phyloP scores from a whole-genome alignment of 2,888 invertebrate genomes.

The Busseola fusca region DNA sequence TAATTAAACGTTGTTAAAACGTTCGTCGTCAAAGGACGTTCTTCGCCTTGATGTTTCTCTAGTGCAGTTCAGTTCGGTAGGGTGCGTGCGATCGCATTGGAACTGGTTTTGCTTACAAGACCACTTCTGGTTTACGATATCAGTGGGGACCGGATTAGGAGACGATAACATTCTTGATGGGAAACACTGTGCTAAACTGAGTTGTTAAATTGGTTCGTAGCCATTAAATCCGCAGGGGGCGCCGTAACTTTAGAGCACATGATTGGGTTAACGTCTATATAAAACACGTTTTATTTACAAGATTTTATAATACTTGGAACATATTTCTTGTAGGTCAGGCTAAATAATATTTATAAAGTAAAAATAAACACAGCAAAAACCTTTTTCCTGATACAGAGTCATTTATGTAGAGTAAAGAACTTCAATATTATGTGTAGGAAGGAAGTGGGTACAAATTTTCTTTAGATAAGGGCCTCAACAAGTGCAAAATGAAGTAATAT shows the following conservation, averaged over 20 bases:
- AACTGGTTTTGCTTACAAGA: constrained; percentile 85
- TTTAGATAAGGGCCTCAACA: constrained; percentile 14
- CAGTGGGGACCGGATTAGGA: constrained; percentile 85
- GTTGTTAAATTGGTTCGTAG: constrained; percentile 80
- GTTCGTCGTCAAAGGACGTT: constrained; percentile 69
- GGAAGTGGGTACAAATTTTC: constrained; percentile 28
- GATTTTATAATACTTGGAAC: constrained; percentile 51
- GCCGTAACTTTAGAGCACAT: constrained; percentile 70
- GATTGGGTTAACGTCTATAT: constrained; percentile 71
- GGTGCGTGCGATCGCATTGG: constrained; percentile 81
- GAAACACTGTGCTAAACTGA: constrained; percentile 83
- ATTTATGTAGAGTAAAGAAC: constrained; percentile 6
- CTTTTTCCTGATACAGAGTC: constrained; percentile 16
- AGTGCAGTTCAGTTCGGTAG: constrained; percentile 72
- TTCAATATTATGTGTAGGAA: constrained; percentile 7
- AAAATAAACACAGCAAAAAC: constrained; percentile 11
- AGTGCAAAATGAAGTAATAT: constrained; percentile 33
- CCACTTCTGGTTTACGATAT: constrained; percentile 87
- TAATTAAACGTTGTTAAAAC: constrained; percentile 65
- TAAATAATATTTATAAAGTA: constrained; percentile 44
- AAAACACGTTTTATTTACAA: constrained; percentile 67
- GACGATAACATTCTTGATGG: constrained; percentile 85
- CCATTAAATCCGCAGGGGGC: constrained; percentile 79
- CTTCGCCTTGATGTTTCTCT: constrained; percentile 78
- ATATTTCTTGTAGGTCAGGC: constrained; percentile 51